Evolutionary conservation across 1,140 invertebrate genomes (phyloP).

Genomic region (Ridgeia piscesae): DNA sequence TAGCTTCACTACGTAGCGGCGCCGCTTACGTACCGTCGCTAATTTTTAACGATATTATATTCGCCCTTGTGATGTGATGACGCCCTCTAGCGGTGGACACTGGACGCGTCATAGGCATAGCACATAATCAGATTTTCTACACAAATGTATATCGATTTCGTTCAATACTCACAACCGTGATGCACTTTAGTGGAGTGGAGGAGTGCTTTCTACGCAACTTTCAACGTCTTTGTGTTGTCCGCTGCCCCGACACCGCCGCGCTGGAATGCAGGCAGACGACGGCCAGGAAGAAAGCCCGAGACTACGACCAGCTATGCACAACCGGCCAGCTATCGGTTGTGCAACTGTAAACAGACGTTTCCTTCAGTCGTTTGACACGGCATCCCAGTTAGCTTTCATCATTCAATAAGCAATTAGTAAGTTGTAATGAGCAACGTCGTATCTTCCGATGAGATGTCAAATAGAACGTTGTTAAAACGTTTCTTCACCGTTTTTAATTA

Average conservation of each 20-base stretch:
- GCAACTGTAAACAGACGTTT: background rate
- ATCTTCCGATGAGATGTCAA: background rate
- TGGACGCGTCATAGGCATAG: background rate
- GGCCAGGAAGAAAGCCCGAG: background rate
- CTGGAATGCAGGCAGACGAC: background rate
- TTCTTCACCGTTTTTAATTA: no score
- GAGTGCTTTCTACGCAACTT: background rate
- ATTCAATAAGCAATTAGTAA: no score
- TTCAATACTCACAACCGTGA: background rate
- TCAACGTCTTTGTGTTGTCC: background rate
- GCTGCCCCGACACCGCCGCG: no score
- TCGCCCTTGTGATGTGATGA: no score
- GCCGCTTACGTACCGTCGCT: background rate
- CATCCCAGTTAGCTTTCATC: background rate
- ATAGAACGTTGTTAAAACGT: background rate
- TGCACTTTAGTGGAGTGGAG: background rate
- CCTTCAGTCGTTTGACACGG: background rate
- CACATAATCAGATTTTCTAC: background rate
- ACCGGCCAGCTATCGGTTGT: background rate
- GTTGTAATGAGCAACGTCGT: background rate
- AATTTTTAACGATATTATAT: background rate
- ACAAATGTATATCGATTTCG: background rate
- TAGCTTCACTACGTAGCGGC: background rate
- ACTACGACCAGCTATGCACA: background rate
- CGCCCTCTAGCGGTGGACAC: background rate